These are phyloP conservation scores for Monomorium pharaonis DNA, from an alignment of 1,140 invertebrate genomes.

Conservation along the genomic window DNA sequence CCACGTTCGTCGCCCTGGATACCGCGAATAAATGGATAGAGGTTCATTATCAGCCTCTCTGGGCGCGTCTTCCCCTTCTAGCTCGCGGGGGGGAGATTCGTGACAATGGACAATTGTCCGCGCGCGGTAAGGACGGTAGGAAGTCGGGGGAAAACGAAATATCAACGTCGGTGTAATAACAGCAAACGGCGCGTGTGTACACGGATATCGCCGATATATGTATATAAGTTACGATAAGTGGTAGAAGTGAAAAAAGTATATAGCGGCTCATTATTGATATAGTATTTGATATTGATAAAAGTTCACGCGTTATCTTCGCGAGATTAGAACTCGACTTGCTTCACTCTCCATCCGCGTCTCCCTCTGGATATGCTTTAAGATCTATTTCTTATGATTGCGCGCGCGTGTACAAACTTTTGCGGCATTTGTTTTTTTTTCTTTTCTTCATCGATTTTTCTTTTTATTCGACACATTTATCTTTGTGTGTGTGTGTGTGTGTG, in stretches of 20 bases:
- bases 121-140: neutral
- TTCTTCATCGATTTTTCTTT: too few species aligned
- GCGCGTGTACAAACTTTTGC: too few species aligned
- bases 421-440: too few species aligned
- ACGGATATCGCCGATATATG: neutral
- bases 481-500: too few species aligned
- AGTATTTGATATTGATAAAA: neutral
- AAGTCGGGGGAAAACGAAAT: neutral
- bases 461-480: too few species aligned
- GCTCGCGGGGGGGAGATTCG: constrained; percentile 13
- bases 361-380: too few species aligned
- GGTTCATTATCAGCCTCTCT: constrained; percentile 28
- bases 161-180: constrained; percentile 1
- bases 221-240: neutral
- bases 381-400: too few species aligned
- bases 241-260: neutral
- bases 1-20: constrained; percentile 6
- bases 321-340: neutral
- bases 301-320: neutral
- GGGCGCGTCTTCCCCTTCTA: neutral
- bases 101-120: constrained; percentile 41
- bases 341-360: too few species aligned
- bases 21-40: constrained; percentile 23
- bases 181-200: neutral
- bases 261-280: neutral